Percentiles rank a stretch among this genome's conserved stretches.
Conservation (phyloP, 2,797 vertebrate species). For the Microcaecilia unicolor region DNA sequence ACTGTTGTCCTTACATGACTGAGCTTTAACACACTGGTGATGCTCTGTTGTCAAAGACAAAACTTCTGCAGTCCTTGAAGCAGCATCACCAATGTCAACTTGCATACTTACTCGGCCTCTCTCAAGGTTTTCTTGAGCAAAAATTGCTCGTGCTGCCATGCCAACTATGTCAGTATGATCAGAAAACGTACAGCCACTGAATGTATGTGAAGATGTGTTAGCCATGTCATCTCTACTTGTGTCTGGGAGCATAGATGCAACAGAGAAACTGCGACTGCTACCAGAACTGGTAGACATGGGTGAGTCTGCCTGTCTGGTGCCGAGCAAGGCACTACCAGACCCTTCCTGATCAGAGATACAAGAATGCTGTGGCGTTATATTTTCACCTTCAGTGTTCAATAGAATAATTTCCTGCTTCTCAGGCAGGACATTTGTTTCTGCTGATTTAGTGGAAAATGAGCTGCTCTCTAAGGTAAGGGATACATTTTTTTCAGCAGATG, state of each 20-base stretch:
- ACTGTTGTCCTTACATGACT: slow-evolving; percentile 39
- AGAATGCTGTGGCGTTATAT: slow-evolving; percentile 56
- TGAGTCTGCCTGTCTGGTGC: slow-evolving; percentile 77
- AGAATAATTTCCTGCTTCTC: slow-evolving; percentile 48
- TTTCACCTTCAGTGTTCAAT: slow-evolving; percentile 40
- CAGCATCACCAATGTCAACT: slow-evolving; percentile 20
- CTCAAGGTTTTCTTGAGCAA: slow-evolving; percentile 79
- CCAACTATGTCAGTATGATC: slow-evolving; percentile 93
- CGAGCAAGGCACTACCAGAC: slow-evolving; percentile 51
- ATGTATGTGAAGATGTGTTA: slow-evolving; percentile 58
- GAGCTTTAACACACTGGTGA: slow-evolving; percentile 58
- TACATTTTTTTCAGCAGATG: slow-evolving; percentile 27
- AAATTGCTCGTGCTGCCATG: slow-evolving; percentile 78
- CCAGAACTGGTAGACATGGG: slow-evolving; percentile 74
- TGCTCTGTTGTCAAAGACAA: slow-evolving; percentile 52
- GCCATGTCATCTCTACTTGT: slow-evolving; percentile 58
- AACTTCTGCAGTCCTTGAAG: slow-evolving; percentile 42
- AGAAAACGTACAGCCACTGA: slow-evolving; percentile 76
- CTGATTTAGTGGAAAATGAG: slow-evolving; percentile 39
- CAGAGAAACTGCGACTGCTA: slow-evolving; percentile 83
- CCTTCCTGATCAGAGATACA: slow-evolving; percentile 75
- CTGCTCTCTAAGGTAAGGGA: slow-evolving; percentile 30
- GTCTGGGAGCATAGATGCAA: slow-evolving; percentile 91
- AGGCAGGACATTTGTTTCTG: slow-evolving; percentile 32
- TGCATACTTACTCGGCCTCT: slow-evolving; percentile 40